Evolutionary conservation across 2,888 invertebrate species (phyloP), one percentile per base, ranked within the genome.

Genomic region (Agrotis segetum): DNA sequence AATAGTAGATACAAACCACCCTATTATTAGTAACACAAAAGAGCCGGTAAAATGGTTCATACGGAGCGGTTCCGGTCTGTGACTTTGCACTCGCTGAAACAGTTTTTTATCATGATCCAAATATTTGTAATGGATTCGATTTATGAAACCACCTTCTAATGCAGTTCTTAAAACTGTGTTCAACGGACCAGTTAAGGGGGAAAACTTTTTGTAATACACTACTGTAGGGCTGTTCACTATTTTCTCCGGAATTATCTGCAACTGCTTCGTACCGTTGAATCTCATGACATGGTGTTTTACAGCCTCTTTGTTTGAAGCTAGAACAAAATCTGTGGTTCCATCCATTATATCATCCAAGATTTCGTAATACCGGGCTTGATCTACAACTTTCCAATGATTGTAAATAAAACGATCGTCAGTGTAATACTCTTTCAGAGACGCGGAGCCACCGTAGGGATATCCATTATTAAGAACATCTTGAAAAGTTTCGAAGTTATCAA

Each of bases 191-290:
- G 84, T 76, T 7, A 93, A 63, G 0, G 90, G 88, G 4, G 92
- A 91, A 82, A 85, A 87, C 62, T 89, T 92, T 61, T 79, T 92
- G 44, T 90, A 91, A 82, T 89, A 92, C 60, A 94, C 87, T 14
- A 91, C 93, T 1, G 88, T 88, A 4, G 93, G 93, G 79, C 91
- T 92, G 55, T 88, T 91, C 0, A 92, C 85, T 62, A 93, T 92
- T 67, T 92, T 92, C 19, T 90, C 82, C 1, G 92, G 90, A 63
- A 94, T 83, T 34, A 93, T 90, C 76, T 93, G 92, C 47, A 93
- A 50, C 14, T 76, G 79, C 59, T 86, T 88, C 1, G 81, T 71
- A 1, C 89, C 90, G n/a, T 88, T 90, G 53, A 85, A 81, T 50
- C 87, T 79, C 63, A 88, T 75, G 21, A 92, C 74, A 72, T 88